Percentiles rank a stretch among this genome's conserved stretches.
phyloP scores from a whole-genome alignment of 2,797 vertebrate genomes.

The Kryptopterus vitreolus region DNA sequence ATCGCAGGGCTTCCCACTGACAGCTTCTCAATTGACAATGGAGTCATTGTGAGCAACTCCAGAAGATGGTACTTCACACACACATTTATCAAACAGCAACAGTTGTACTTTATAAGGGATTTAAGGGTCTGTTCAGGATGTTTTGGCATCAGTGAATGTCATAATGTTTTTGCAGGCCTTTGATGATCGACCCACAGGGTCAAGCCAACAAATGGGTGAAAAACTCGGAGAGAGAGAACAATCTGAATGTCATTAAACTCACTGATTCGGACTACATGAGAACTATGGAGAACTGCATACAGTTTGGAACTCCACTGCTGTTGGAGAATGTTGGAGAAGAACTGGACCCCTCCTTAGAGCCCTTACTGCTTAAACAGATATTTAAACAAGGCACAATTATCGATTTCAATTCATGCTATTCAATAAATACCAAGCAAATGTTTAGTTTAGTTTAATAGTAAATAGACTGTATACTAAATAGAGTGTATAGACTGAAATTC shows the following conservation, averaged over 20 bases:
- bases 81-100: neutral
- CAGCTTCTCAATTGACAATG: constrained; percentile 92
- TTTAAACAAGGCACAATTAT: constrained; percentile 81
- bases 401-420: neutral
- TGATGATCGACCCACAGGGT: constrained; percentile 98
- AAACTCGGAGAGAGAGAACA: constrained; percentile 91
- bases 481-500: too few relatives aligned
- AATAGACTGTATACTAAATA: too few relatives aligned
- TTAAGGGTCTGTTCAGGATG: neutral
- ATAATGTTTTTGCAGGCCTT: constrained; percentile 77
- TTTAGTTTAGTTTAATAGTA: too few relatives aligned
- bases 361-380: constrained; percentile 90
- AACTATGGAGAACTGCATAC: constrained; percentile 92
- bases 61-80: constrained; percentile 85
- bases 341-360: constrained; percentile 91
- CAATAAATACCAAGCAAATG: too few relatives aligned
- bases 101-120: neutral
- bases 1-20: constrained; percentile 95
- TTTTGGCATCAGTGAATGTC: neutral
- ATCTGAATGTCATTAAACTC: constrained; percentile 87
- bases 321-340: constrained; percentile 95
- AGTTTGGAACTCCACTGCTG: constrained; percentile 90
- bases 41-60: constrained; percentile 92
- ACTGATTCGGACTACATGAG: constrained; percentile 91
- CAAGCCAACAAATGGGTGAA: constrained; percentile 99